Evolutionary conservation across 2,888 invertebrate species (phyloP), one percentile per base, ranked within the genome.

Genomic region (Panopea generosa): DNA sequence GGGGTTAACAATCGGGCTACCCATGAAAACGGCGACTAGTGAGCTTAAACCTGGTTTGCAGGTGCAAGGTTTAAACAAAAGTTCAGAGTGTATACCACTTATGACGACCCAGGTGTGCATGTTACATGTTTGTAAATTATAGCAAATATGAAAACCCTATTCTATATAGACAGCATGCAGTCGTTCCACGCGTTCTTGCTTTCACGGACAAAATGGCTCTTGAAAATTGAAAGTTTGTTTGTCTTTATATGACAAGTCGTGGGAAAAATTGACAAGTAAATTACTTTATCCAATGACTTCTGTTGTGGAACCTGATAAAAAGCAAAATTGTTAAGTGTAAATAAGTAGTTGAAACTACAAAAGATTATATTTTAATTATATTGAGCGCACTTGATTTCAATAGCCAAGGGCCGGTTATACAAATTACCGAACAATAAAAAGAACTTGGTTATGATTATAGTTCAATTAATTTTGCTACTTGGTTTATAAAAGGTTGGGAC

Each of bases 301-400:
- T 20, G 20, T 45, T 45, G 45, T 45, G 16, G 6, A 33, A 33
- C 45, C 6, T 45, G 45, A 45, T 45, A 18, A 45, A 45, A 45
- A 45, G 45, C n/a, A 20, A 45, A 45, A 45, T 45, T 45, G 16
- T 45, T 45, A 45, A 45, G 45, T 18, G 45, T 45, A 45, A 45
- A 45, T 45, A 45, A 18, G 20, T 45, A 9, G 20, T 45, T 45
- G 45, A 45, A 45, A 9, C 20, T n/a, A 45, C 20, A 45, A 45
- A 40, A 20, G 20, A 16, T 6, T 9, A 45, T n/a, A 4, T 6
- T 45, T 45, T 6, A 45, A 45, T 45, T 16, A 45, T 45, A 20
- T 45, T 20, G 45, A 45, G 6, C 16, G 16, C 45, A 45, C 16
- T 45, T n/a, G 45, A 16, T 3, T 45, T 45, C 16, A 3, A 45